A percentile compares a stretch with the other conserved stretches of the same genome.
Conservation (phyloP, 2,113 vertebrate genomes). For the Lepisosteus oculatus region DNA sequence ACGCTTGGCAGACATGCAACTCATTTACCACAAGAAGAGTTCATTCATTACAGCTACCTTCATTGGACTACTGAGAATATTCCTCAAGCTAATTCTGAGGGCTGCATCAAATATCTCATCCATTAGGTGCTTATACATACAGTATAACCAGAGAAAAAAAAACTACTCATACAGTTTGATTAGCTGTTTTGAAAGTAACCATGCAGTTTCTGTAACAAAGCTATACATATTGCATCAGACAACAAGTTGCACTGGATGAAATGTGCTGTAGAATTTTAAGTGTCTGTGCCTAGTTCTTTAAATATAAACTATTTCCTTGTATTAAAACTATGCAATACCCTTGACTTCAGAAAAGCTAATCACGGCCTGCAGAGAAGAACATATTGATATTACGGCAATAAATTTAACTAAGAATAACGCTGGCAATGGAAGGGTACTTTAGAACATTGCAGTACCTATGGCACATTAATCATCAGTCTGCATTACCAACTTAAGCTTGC, state of each 20-base stretch:
- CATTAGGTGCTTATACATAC: neutral
- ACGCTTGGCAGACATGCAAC: too few species aligned
- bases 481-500: neutral
- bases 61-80: too few species aligned
- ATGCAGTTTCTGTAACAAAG: too few species aligned
- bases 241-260: neutral
- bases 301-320: neutral
- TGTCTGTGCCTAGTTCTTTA: neutral
- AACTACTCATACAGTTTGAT: too few species aligned
- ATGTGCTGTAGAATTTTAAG: neutral
- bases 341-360: neutral
- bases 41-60: too few species aligned
- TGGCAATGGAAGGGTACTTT: constrained; percentile 5
- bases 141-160: too few species aligned
- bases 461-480: constrained; percentile 10
- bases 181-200: too few species aligned
- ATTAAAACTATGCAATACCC: neutral
- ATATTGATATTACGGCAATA: neutral
- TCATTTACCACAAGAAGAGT: too few species aligned
- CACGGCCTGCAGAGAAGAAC: neutral
- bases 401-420: neutral
- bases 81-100: too few species aligned
- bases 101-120: neutral
- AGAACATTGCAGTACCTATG: neutral
- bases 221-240: neutral